phyloP scores from a whole-genome alignment of 1,140 invertebrate genomes.

The Dendroctonus ponderosae region DNA sequence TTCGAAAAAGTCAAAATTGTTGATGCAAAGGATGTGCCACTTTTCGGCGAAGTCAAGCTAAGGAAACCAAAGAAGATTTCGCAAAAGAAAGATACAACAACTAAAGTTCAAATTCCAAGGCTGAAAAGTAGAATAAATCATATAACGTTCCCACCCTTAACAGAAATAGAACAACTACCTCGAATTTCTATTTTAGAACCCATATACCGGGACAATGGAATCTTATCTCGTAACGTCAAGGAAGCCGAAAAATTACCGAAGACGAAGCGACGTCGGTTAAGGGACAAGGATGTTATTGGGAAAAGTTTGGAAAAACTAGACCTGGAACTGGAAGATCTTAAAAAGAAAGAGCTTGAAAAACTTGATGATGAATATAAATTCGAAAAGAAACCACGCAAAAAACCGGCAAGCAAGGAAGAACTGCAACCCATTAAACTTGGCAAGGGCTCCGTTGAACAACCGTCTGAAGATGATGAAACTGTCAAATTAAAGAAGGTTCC shows the following conservation, averaged over 20 bases:
- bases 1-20: conserved; percentile 63
- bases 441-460: conserved; percentile 55
- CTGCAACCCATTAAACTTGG: conserved; percentile 52
- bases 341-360: conserved; percentile 52
- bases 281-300: conserved; percentile 67
- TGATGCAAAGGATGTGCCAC: conserved; percentile 66
- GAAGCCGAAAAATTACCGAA: conserved; percentile 66
- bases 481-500: conserved; percentile 43
- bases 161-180: conserved; percentile 53
- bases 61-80: conserved; percentile 42
- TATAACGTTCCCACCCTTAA: conserved; percentile 60
- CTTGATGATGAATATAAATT: conserved; percentile 46
- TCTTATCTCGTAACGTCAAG: conserved; percentile 68
- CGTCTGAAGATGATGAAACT: conserved; percentile 35
- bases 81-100: conserved; percentile 44
- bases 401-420: conserved; percentile 47
- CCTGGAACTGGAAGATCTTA: conserved; percentile 57
- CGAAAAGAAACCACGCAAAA: conserved; percentile 44
- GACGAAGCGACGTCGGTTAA: conserved; percentile 46
- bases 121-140: conserved; percentile 65
- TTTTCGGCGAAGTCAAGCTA: conserved; percentile 52
- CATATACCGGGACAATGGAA: conserved; percentile 60
- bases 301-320: conserved; percentile 71
- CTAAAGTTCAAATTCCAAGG: conserved; percentile 58
- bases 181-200: conserved; percentile 56